Evolutionary conservation across 2,888 invertebrate genomes (phyloP).

Genomic region (Vanessa cardui): DNA sequence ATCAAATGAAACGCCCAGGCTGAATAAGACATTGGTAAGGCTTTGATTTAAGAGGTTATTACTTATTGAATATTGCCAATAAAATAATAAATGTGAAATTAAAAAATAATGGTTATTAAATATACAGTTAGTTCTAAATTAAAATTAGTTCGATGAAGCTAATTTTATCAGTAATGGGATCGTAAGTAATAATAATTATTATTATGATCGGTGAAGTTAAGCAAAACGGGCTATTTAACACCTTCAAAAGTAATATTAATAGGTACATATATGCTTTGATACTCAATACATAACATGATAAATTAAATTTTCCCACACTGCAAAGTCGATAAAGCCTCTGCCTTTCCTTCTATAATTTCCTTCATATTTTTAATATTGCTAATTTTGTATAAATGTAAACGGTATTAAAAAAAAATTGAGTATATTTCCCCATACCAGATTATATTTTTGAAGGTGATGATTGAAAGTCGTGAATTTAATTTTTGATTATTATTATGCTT

Average conservation of each 20-base stretch:
- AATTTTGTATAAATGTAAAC: too few species aligned
- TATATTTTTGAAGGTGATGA: too few species aligned
- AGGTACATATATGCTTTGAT: too few species aligned
- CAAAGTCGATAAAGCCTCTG: too few species aligned
- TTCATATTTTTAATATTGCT: too few species aligned
- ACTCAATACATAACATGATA: too few species aligned
- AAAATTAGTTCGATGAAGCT: not conserved
- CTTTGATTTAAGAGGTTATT: conserved; percentile 27
- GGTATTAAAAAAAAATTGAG: too few species aligned
- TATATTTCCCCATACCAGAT: too few species aligned
- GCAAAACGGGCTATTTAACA: not conserved
- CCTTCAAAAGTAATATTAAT: not conserved
- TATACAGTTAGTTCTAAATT: conserved; percentile 12
- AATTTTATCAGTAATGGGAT: not conserved
- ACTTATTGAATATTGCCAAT: conserved; percentile 13
- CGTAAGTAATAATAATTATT: not conserved
- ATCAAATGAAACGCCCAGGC: conserved; percentile 60
- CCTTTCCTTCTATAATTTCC: too few species aligned
- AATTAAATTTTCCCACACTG: too few species aligned
- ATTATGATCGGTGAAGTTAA: not conserved
- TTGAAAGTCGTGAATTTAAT: too few species aligned
- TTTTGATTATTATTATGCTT: too few species aligned
- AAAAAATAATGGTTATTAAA: not conserved
- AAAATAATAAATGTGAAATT: not conserved
- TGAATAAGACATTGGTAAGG: conserved; percentile 47